These are phyloP conservation scores for Panopea generosa DNA, from an alignment of 2,888 invertebrate species.

Conservation along the genomic window DNA sequence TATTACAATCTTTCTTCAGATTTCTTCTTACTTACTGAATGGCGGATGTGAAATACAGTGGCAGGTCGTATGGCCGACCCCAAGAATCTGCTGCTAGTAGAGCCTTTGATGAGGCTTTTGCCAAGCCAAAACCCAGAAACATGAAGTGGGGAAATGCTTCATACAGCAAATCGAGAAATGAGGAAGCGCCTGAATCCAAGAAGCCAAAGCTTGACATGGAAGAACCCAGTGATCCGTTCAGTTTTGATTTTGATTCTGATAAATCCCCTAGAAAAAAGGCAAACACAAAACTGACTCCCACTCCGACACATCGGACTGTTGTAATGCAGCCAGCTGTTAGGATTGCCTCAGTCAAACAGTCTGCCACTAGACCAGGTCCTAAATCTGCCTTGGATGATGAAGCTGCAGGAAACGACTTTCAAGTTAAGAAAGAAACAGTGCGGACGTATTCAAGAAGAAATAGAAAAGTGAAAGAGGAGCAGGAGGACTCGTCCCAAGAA, in stretches of 20 bases:
- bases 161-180: slow-evolving; percentile 74
- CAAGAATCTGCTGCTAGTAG: slow-evolving; percentile 70
- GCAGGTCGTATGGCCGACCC: slow-evolving; percentile 72
- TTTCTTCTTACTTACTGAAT: no score
- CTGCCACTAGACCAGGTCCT: slow-evolving; percentile 18
- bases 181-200: slow-evolving; percentile 59
- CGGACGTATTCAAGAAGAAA: slow-evolving; percentile 63
- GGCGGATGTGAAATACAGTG: slow-evolving; percentile 63
- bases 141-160: slow-evolving; percentile 81
- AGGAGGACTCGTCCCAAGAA: slow-evolving; percentile 29
- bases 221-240: slow-evolving; percentile 76
- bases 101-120: slow-evolving; percentile 76
- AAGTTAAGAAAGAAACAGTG: slow-evolving; percentile 52
- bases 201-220: slow-evolving; percentile 62
- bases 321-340: slow-evolving; percentile 60
- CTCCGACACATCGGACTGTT: slow-evolving; percentile 27
- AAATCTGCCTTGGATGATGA: slow-evolving; percentile 46
- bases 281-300: background rate
- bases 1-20: no score
- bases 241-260: slow-evolving; percentile 77
- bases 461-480: slow-evolving; percentile 45
- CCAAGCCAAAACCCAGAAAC: slow-evolving; percentile 66
- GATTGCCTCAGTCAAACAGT: slow-evolving; percentile 38
- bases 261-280: slow-evolving; percentile 57
- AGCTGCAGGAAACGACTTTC: slow-evolving; percentile 52